phyloP scores from a whole-genome alignment of 2,888 invertebrate species.

The Nebria brevicollis region DNA sequence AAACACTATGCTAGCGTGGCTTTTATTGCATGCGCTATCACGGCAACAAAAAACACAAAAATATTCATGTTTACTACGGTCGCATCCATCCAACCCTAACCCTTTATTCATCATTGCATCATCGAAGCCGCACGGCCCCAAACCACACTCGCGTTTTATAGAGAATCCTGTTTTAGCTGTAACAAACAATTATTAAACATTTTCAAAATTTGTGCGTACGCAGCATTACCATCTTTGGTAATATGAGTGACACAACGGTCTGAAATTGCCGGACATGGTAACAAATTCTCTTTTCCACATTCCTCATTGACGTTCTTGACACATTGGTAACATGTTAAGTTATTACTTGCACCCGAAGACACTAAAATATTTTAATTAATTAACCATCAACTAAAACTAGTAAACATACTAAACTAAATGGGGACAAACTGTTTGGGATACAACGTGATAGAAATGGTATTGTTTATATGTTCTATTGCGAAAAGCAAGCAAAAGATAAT shows the following conservation, averaged over 20 bases:
- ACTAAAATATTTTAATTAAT: constrained; percentile 51
- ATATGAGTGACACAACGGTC: constrained; percentile 64
- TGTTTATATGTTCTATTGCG: not conserved
- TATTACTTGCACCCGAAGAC: constrained; percentile 50
- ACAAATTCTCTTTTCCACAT: constrained; percentile 57
- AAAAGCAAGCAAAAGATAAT: no score
- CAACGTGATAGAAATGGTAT: not conserved
- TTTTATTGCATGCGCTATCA: constrained; percentile 62
- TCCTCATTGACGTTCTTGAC: constrained; percentile 56
- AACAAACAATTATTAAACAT: constrained; percentile 41
- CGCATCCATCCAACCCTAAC: constrained; percentile 61
- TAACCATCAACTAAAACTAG: not conserved
- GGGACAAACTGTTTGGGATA: not conserved
- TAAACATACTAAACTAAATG: not conserved
- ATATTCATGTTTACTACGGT: constrained; percentile 60
- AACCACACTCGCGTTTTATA: constrained; percentile 62
- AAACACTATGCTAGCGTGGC: constrained; percentile 19
- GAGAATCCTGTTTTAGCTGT: constrained; percentile 59
- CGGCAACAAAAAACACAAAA: constrained; percentile 63
- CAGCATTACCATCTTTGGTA: constrained; percentile 59
- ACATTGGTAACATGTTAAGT: constrained; percentile 63
- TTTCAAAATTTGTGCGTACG: not conserved
- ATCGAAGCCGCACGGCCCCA: constrained; percentile 63
- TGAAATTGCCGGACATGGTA: constrained; percentile 58
- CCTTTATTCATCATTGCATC: constrained; percentile 60